These are phyloP conservation scores for Phyto melanocephala DNA, from an alignment of 2,888 invertebrate species.

Conservation along the genomic window DNA sequence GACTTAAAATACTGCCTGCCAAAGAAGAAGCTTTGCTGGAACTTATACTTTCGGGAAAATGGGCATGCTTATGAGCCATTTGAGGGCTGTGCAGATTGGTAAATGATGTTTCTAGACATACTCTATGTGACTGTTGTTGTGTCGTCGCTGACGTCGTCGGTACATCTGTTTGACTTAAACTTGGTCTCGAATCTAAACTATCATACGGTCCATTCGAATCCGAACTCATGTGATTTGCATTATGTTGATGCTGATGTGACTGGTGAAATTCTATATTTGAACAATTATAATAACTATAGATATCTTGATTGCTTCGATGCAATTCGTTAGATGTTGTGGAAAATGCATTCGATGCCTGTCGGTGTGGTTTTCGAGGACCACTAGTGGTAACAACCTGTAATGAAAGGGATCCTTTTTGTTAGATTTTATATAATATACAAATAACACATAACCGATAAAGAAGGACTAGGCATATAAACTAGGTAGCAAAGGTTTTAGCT, in stretches of 20 bases:
- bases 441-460: too few species aligned
- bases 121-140: slow-evolving; percentile 79
- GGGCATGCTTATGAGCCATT: slow-evolving; percentile 52
- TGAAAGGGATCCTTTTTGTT: too few species aligned
- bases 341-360: slow-evolving; percentile 79
- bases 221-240: slow-evolving; percentile 15
- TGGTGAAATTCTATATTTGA: slow-evolving; percentile 51
- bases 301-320: slow-evolving; percentile 59
- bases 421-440: too few species aligned
- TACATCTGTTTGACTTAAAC: slow-evolving; percentile 37
- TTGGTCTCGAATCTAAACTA: slow-evolving; percentile 43
- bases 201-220: slow-evolving; percentile 24
- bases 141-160: slow-evolving; percentile 24
- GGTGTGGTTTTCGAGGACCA: slow-evolving; percentile 89
- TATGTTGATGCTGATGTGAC: slow-evolving; percentile 36
- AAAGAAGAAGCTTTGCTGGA: slow-evolving; percentile 77
- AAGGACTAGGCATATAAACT: too few species aligned
- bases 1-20: slow-evolving; percentile 77
- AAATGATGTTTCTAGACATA: slow-evolving; percentile 88
- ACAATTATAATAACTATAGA: slow-evolving; percentile 50
- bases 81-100: slow-evolving; percentile 83
- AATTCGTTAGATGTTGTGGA: slow-evolving; percentile 77
- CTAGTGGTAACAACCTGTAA: slow-evolving; percentile 86
- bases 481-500: too few species aligned
- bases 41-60: slow-evolving; percentile 66